phyloP scores from a whole-genome alignment of 2,797 vertebrate species.

The Psittacula echo region DNA sequence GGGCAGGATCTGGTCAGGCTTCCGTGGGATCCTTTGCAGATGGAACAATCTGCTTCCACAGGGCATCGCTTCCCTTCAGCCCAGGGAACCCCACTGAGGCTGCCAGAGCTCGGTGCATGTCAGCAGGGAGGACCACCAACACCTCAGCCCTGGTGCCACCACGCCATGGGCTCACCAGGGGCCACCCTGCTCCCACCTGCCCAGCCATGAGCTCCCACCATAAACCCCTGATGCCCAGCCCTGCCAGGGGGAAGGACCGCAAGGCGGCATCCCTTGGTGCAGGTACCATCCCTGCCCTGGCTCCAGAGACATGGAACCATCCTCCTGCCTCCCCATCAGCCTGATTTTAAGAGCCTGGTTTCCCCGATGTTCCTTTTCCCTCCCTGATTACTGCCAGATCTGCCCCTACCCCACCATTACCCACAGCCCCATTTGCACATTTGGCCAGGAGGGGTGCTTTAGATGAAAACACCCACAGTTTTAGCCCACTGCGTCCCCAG shows the following conservation, averaged over 20 bases:
- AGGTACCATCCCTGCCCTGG: background rate
- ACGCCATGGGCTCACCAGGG: accelerated
- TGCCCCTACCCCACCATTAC: background rate
- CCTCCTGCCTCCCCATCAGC: background rate
- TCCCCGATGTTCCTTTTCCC: background rate
- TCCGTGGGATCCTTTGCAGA: background rate
- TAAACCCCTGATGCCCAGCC: accelerated
- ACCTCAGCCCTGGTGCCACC: background rate
- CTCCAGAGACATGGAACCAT: accelerated
- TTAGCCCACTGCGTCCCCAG: background rate
- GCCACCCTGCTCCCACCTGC: too few relatives aligned
- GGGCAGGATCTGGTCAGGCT: background rate
- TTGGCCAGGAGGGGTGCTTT: background rate
- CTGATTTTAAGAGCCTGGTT: accelerated
- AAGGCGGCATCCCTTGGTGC: background rate
- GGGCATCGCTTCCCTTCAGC: background rate
- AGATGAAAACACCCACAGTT: background rate
- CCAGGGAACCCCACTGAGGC: background rate
- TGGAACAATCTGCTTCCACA: background rate
- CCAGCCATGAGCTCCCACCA: background rate
- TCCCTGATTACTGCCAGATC: too few relatives aligned
- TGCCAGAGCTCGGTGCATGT: accelerated
- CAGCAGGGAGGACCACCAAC: background rate
- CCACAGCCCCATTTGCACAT: accelerated
- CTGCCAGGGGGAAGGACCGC: accelerated